Evolutionary conservation across 2,888 invertebrate genomes (phyloP).

Genomic region (Clitarchus hookeri): DNA sequence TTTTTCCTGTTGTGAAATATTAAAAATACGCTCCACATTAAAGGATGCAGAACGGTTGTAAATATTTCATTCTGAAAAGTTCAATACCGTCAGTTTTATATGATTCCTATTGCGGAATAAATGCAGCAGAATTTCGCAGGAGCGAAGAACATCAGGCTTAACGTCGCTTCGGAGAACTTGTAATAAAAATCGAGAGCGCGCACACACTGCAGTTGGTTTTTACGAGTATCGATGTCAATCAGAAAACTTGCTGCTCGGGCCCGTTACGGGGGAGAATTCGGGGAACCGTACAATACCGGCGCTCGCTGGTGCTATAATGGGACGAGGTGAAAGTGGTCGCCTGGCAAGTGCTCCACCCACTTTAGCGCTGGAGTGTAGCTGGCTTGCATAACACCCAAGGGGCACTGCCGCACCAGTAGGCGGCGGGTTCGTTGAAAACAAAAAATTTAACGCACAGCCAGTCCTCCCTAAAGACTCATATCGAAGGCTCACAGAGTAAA

Average conservation of each 20-base stretch:
- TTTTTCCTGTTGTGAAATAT: no score
- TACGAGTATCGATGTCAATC: constrained; percentile 2
- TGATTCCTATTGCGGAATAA: no score
- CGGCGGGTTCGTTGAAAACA: not conserved
- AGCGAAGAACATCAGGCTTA: not conserved
- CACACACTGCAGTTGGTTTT: not conserved
- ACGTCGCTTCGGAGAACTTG: not conserved
- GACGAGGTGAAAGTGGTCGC: not conserved
- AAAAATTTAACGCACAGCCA: not conserved
- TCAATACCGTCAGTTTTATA: no score
- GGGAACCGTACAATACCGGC: not conserved
- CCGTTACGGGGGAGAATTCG: not conserved
- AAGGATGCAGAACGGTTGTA: no score
- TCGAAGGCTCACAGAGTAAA: no score
- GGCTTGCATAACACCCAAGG: not conserved
- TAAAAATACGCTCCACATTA: no score
- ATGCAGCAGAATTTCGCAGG: no score
- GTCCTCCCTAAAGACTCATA: not conserved
- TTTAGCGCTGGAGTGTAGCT: not conserved
- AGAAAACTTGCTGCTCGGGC: not conserved
- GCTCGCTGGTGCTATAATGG: not conserved
- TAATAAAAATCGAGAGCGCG: not conserved
- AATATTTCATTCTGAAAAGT: no score
- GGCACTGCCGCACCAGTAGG: not conserved
- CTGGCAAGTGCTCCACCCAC: not conserved